phyloP scores from a whole-genome alignment of 2,888 invertebrate genomes.

The Hirtodrosophila histrioides region DNA sequence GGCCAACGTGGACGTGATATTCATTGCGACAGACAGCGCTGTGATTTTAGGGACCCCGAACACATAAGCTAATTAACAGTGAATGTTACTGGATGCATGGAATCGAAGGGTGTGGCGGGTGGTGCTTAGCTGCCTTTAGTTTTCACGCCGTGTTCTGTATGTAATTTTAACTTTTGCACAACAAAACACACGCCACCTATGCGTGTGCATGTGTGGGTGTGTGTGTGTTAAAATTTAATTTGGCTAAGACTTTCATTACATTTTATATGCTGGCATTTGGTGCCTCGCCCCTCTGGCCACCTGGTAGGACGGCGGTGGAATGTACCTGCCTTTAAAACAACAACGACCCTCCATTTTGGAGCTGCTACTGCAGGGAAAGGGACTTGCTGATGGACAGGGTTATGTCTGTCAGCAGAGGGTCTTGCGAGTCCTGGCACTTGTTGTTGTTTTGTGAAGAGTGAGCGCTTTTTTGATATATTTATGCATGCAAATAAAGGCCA shows the following conservation, averaged over 20 bases:
- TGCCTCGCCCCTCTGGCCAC: not conserved
- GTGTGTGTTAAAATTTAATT: conserved; percentile 34
- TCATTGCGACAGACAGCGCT: conserved; percentile 10
- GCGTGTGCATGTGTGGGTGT: conserved; percentile 2
- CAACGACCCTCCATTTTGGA: conserved; percentile 29
- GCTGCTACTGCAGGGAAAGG: conserved; percentile 12
- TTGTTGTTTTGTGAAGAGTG: conserved; percentile 37
- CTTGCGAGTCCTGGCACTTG: conserved; percentile 9
- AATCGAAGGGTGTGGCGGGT: no score
- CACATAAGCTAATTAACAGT: conserved; percentile 56
- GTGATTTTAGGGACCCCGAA: conserved; percentile 23
- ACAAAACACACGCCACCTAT: conserved; percentile 26
- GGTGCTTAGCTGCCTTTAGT: no score
- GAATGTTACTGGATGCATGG: no score
- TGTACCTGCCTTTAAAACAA: conserved; percentile 28
- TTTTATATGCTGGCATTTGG: conserved; percentile 60
- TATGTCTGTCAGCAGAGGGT: not conserved
- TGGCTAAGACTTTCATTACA: conserved; percentile 59
- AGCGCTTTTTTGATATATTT: conserved; percentile 63
- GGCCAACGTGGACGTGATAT: not conserved
- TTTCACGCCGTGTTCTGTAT: conserved; percentile 22
- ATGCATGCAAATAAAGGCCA: conserved; percentile 67
- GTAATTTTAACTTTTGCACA: conserved; percentile 61
- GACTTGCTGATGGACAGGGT: conserved; percentile 1
- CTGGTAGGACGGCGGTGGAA: not conserved